Base-by-base conservation (phyloP, 2,888 invertebrate genomes). In the Resseliella maxima region DNA sequence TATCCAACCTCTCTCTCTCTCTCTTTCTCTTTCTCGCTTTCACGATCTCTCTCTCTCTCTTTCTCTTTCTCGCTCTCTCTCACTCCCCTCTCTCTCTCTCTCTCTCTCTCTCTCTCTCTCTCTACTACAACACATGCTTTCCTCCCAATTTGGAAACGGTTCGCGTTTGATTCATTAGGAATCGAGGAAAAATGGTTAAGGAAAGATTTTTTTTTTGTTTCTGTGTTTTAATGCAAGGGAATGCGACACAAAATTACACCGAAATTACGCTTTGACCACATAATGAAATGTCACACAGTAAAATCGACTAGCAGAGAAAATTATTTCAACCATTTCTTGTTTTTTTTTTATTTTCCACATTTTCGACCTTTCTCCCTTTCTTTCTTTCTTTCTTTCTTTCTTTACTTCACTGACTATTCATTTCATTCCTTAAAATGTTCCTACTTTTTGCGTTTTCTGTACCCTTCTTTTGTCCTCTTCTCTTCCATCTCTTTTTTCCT, bases 151-250 rank as follows among this genome's bases (percentile, higher is more conserved):
- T 31, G 15, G 3, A 12, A 18, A 35, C 3, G 18, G 24, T 3
- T 59, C 15, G 72, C 72, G 72, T 72, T 72, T 35, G 72, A 72
- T 72, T 72, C 72, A 72, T 72, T 72, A 72, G 35, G 72, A 72
- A 72, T 72, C 27, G 31, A 31, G 27, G 18, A 72, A 72, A 72
- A 27, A 27, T 31, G 72, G 12, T 59, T 24, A 59, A 59, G 59
- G 27, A 59, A 59, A 59, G 24, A 21, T 18, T 50, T 8, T 41
- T 41, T 41, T 41, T 50, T 50, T 18, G 8, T 15, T n/a, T n/a
- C n/a, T n/a, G n/a, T n/a, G n/a, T n/a, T n/a, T 18, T 24, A 59
- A 59, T 72, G 72, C 15, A 31, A 31, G 31, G 31, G 72, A 72
- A 72, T 72, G 72, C 72, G 72, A n/a, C 31, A 72, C 72, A 31